These are phyloP conservation scores for Sinocyclocheilus maitianheensis DNA, from an alignment of 2,113 vertebrate genomes.

Conservation along the genomic window DNA sequence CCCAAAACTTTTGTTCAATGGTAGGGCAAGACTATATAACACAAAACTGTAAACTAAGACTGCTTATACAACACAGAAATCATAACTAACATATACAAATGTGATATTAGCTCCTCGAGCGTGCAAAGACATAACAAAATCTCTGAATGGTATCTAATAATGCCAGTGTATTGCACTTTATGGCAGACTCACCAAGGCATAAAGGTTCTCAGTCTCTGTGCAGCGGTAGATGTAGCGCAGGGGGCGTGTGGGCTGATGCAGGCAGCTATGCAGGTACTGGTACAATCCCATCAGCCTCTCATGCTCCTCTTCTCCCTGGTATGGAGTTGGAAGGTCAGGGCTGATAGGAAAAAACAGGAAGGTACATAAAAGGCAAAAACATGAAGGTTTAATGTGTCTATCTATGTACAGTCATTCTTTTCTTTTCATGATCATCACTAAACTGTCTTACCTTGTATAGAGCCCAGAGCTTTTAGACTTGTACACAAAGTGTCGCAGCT, in stretches of 20 bases:
- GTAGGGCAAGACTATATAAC: no score
- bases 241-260: conserved; percentile 90
- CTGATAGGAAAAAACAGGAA: conserved; percentile 68
- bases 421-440: not conserved
- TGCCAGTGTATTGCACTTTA: not conserved
- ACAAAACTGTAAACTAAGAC: no score
- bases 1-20: no score
- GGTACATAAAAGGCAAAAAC: not conserved
- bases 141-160: not conserved
- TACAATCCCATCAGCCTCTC: conserved; percentile 90
- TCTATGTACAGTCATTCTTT: not conserved
- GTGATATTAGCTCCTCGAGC: not conserved
- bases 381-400: not conserved
- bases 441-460: conserved; percentile 88
- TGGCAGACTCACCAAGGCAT: conserved; percentile 86
- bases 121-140: not conserved
- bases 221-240: conserved; percentile 90
- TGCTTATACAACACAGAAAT: no score
- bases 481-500: conserved; percentile 96
- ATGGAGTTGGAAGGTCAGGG: conserved; percentile 87
- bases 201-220: conserved; percentile 87
- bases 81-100: not conserved
- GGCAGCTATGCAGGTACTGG: conserved; percentile 91
- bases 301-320: conserved; percentile 83
- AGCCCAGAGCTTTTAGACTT: conserved; percentile 97